Conservation (phyloP, 2,888 invertebrate genomes). For the Rhodophaea formosa region DNA sequence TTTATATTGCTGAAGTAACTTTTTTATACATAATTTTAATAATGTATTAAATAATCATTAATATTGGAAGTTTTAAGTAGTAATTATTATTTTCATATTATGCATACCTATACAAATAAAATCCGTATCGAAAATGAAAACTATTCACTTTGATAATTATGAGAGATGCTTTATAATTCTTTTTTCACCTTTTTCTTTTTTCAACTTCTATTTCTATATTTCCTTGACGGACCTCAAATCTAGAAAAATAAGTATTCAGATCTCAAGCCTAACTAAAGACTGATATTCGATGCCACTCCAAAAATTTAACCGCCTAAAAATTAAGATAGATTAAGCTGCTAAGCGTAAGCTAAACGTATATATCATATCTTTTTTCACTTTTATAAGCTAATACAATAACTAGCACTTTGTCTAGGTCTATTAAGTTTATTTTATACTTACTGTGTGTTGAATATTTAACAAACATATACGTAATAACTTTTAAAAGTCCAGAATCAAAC, state of each 20-base stretch:
- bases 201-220: not conserved
- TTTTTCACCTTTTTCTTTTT: not conserved
- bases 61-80: too few species aligned
- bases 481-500: not conserved
- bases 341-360: not conserved
- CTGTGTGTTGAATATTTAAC: not conserved
- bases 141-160: not conserved
- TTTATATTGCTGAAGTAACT: too few species aligned
- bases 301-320: constrained; percentile 23
- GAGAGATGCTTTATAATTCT: not conserved
- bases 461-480: not conserved
- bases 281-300: constrained; percentile 41
- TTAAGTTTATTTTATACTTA: not conserved
- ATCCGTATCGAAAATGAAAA: too few species aligned
- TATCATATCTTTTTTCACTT: constrained; percentile 1
- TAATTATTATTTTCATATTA: too few species aligned
- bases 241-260: constrained; percentile 23
- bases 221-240: not conserved
- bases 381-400: not conserved
- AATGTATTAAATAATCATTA: too few species aligned
- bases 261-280: constrained; percentile 43
- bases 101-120: too few species aligned
- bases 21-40: too few species aligned
- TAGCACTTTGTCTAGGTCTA: not conserved
- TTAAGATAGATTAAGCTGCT: not conserved